Evolutionary conservation across 1,140 invertebrate species (phyloP).

Genomic region (Drosophila persimilis): DNA sequence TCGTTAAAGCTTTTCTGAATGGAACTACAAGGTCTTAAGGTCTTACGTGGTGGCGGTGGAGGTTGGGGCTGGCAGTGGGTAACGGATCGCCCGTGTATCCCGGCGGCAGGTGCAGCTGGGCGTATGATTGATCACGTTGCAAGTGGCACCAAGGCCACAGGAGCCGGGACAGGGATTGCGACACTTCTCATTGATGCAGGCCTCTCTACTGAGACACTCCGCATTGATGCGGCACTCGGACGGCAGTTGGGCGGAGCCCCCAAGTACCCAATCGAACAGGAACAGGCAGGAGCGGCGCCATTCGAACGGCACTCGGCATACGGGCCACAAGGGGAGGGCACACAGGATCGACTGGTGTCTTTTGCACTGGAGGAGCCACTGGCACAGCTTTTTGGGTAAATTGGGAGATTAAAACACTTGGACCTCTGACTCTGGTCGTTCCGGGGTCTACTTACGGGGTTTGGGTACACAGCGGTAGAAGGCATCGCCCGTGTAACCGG

Average conservation of each 20-base stretch:
- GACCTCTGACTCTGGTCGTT: too few relatives aligned
- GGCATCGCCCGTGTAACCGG: conserved; percentile 92
- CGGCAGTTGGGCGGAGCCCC: conserved; percentile 89
- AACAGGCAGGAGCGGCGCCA: conserved; percentile 87
- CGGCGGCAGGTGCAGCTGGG: conserved; percentile 88
- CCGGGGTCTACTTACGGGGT: conserved; percentile 75
- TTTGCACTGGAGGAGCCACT: conserved; percentile 52
- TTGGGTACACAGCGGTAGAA: conserved; percentile 88
- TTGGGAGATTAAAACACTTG: background rate
- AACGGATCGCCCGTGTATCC: conserved; percentile 89
- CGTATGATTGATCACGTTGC: conserved; percentile 87
- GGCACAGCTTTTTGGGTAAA: conserved; percentile 66
- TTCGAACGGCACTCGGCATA: conserved; percentile 87
- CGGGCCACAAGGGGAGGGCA: conserved; percentile 89
- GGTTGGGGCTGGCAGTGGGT: conserved; percentile 85
- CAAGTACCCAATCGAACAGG: conserved; percentile 87
- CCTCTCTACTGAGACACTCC: conserved; percentile 87
- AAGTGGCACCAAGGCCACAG: conserved; percentile 87
- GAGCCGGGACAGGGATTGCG: conserved; percentile 88
- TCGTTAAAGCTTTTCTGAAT: conserved; percentile 84
- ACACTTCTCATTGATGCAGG: conserved; percentile 89
- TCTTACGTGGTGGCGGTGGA: conserved; percentile 77
- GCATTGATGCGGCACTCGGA: conserved; percentile 89
- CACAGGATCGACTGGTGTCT: conserved; percentile 85
- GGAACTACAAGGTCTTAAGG: background rate